Evolutionary conservation across 1,140 invertebrate genomes (phyloP), one percentile per base, ranked within the genome.

Genomic region (Lucilia cuprina): DNA sequence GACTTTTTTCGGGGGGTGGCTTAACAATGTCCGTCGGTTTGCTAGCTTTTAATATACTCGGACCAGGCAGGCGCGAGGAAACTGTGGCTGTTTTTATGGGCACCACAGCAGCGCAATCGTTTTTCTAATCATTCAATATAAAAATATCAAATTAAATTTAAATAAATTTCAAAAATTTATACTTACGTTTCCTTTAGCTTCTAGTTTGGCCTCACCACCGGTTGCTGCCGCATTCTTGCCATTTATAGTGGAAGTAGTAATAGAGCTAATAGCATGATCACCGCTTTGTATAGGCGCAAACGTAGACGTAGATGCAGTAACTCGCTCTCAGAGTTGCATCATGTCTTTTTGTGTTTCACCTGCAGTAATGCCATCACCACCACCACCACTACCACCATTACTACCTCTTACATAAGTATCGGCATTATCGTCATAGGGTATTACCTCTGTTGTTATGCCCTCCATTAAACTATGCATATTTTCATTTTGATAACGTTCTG

Each of bases 401-500:
- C 74, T 84, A 50, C 77, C 47, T n/a, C 35, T 74, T n/a, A 80
- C 35, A 78, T 47, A 78, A 8, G 75, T 78, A 34, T 17, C 19
- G 8, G 10, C 41, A 78, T 77, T 84, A 74, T 89, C 87, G 82
- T 90, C 88, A 55, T 86, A 84, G 34, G 86, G 84, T 34, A 84
- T 55, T 50, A 85, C 50, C 30, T 88, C 87, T 2, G 86, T 19
- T 1, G 92, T 91, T 25, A 92, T 88, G n/a, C 92, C 92, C 84
- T 93, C 92, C 47, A 93, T 92, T 83, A 93, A 85, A 30, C 93
- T 92, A 84, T 93, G 92, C 5, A 92, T 93, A 83, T 93, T 93
- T 82, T 89, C 86, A 83, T 87, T 91, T 78, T 90, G 88, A 80
- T 90, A 90, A 0, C 88, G 88, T 35, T 91, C 88, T 74, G 87